phyloP scores from a whole-genome alignment of 2,797 vertebrate genomes.

The Hyperoplus lanceolatus region DNA sequence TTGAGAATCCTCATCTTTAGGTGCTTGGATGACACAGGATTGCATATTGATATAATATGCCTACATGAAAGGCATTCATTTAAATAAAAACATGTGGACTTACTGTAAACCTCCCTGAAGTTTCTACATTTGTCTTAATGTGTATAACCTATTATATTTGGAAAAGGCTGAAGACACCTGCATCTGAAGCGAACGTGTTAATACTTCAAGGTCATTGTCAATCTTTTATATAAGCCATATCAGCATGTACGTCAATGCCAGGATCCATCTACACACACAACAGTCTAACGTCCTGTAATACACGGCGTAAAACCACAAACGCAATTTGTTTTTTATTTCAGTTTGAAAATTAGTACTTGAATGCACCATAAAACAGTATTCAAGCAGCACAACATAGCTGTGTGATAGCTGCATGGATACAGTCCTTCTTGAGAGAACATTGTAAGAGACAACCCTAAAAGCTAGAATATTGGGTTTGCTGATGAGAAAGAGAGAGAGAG shows the following conservation, averaged over 20 bases:
- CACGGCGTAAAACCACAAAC: slow-evolving; percentile 24
- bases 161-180: slow-evolving; percentile 69
- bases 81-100: neutral
- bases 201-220: slow-evolving; percentile 67
- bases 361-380: slow-evolving; percentile 19
- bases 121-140: neutral
- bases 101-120: neutral
- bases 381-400: neutral
- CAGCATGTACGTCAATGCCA: slow-evolving; percentile 19
- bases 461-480: slow-evolving; percentile 31
- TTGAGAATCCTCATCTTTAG: neutral
- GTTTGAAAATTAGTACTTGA: neutral
- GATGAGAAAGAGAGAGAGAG: neutral
- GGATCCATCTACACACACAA: slow-evolving; percentile 45
- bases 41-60: neutral
- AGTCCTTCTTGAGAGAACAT: slow-evolving; percentile 80
- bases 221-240: slow-evolving; percentile 37
- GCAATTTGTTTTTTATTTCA: slow-evolving; percentile 12
- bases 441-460: slow-evolving; percentile 76
- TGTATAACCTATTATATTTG: neutral
- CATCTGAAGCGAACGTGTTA: slow-evolving; percentile 83
- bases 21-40: neutral
- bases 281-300: slow-evolving; percentile 26
- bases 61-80: neutral
- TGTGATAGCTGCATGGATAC: neutral